phyloP scores from a whole-genome alignment of 2,888 invertebrate genomes.

The Lottia scabra region DNA sequence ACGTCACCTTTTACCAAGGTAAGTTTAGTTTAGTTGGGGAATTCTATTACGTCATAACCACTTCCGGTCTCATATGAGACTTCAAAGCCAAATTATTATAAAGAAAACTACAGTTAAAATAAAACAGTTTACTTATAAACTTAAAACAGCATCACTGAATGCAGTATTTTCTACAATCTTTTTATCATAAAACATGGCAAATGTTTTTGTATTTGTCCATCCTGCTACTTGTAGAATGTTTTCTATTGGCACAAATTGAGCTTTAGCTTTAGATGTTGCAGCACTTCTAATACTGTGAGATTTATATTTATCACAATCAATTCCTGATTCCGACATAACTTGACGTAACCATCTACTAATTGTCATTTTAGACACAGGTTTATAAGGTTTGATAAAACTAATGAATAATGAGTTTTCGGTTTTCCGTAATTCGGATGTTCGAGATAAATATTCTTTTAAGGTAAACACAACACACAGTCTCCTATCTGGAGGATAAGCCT shows the following conservation, averaged over 20 bases:
- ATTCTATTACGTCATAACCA: conserved; percentile 32
- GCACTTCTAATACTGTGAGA: conserved; percentile 21
- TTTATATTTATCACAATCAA: conserved; percentile 19
- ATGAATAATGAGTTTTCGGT: conserved; percentile 12
- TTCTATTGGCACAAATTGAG: conserved; percentile 13
- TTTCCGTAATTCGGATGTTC: conserved; percentile 21
- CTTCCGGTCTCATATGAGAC: conserved; percentile 24
- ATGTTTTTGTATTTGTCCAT: conserved; percentile 21
- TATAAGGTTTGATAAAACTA: conserved; percentile 26
- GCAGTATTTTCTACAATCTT: neutral
- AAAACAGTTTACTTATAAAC: conserved; percentile 5
- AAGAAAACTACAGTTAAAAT: neutral
- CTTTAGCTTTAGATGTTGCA: conserved; percentile 13
- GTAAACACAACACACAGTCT: conserved; percentile 28
- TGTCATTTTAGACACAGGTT: conserved; percentile 18
- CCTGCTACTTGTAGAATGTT: conserved; percentile 21
- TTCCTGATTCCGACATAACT: conserved; percentile 15
- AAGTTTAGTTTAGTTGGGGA: conserved; percentile 23
- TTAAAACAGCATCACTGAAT: conserved; percentile 1
- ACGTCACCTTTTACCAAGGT: conserved; percentile 23
- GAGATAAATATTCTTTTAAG: conserved; percentile 26
- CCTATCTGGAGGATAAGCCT: conserved; percentile 23
- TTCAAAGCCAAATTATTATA: conserved; percentile 14
- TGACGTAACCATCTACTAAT: conserved; percentile 13
- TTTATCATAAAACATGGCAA: conserved; percentile 18